These are phyloP conservation scores for Astyanax mexicanus DNA, from an alignment of 2,797 vertebrate genomes.

Conservation along the genomic window DNA sequence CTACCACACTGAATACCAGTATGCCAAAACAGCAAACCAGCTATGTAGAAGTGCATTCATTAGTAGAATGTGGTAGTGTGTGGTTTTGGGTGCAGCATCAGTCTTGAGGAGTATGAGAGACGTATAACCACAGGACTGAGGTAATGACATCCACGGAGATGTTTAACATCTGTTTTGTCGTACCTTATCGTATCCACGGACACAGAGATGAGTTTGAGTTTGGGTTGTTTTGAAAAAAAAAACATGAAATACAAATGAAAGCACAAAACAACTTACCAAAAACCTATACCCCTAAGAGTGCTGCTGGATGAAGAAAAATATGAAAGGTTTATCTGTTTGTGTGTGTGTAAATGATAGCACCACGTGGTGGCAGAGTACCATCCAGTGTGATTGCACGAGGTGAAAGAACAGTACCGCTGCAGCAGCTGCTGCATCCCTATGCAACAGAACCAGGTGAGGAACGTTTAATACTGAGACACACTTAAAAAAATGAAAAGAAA, in stretches of 20 bases:
- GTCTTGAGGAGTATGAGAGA: conserved; percentile 12
- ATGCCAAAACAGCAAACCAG: too few relatives aligned
- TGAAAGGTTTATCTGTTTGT: conserved; percentile 28
- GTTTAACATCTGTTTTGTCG: conserved; percentile 45
- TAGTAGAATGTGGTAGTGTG: too few relatives aligned
- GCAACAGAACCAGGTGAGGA: conserved; percentile 41
- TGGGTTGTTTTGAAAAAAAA: conserved; percentile 28
- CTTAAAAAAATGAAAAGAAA: conserved; percentile 22
- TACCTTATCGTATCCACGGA: conserved; percentile 7
- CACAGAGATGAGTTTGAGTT: conserved; percentile 19
- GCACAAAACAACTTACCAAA: conserved; percentile 23
- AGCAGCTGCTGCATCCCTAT: conserved; percentile 40
- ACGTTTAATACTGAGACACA: conserved; percentile 31
- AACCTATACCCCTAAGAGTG: neutral
- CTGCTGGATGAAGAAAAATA: conserved; percentile 45
- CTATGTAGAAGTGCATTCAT: too few relatives aligned
- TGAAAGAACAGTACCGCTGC: conserved; percentile 59
- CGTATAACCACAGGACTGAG: conserved; percentile 41
- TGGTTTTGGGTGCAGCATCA: too few relatives aligned
- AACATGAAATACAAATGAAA: neutral
- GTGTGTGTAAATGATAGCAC: conserved; percentile 37
- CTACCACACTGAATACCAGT: too few relatives aligned
- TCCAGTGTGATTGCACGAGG: conserved; percentile 51
- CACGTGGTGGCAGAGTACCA: conserved; percentile 47
- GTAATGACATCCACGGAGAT: conserved; percentile 51